Conservation (phyloP, 2,113 vertebrate species). For the Dromaius novaehollandiae region DNA sequence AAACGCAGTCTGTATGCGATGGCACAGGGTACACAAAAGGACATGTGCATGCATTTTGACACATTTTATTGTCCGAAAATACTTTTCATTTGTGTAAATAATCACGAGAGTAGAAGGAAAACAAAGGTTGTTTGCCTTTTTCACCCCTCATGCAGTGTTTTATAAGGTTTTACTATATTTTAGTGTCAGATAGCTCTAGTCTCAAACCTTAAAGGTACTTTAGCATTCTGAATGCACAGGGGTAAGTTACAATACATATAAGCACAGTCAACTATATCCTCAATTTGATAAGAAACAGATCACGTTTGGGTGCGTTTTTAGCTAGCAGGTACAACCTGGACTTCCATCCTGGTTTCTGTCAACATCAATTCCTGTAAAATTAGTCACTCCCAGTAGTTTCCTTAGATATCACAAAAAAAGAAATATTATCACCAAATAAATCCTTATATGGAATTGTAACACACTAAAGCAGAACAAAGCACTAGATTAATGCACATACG, state of each 20-base stretch:
- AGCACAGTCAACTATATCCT: background rate
- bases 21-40: background rate
- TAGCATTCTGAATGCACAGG: background rate
- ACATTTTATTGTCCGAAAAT: background rate
- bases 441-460: background rate
- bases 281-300: background rate
- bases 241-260: background rate
- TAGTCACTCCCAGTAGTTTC: background rate
- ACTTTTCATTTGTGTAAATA: background rate
- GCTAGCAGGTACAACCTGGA: background rate
- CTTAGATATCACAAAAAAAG: background rate
- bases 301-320: background rate
- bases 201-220: background rate
- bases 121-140: background rate
- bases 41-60: background rate
- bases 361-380: background rate
- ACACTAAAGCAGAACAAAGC: background rate
- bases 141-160: background rate
- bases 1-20: slow-evolving; percentile 3
- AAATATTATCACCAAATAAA: slow-evolving; percentile 31
- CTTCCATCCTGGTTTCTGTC: slow-evolving; percentile 13
- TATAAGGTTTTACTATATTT: background rate
- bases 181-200: background rate
- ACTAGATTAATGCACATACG: background rate
- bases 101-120: background rate